A percentile compares a stretch with the other conserved stretches of the same genome.
Conservation (phyloP, 1,140 invertebrate species). For the Trinorchestia longiramus region DNA sequence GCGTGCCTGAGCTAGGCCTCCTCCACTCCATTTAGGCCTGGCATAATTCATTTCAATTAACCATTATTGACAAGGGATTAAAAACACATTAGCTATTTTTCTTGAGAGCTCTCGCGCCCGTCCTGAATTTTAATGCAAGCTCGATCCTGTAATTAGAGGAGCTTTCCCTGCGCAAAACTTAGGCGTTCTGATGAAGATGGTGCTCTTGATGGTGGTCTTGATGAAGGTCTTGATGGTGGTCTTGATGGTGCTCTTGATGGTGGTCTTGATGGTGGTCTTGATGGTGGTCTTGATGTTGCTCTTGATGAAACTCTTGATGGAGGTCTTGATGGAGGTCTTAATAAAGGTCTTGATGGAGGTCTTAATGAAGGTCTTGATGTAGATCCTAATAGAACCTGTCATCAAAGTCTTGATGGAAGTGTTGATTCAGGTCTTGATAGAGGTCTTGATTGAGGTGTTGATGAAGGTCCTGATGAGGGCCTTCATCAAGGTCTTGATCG, state of each 20-base stretch:
- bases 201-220: background rate
- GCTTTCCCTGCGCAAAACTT: background rate
- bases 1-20: too few species aligned
- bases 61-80: slow-evolving; percentile 50
- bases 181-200: background rate
- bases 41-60: slow-evolving; percentile 43
- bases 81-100: slow-evolving; percentile 55
- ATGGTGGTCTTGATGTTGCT: background rate
- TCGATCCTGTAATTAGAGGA: slow-evolving; percentile 36
- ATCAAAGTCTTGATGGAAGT: slow-evolving; percentile 22
- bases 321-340: too few species aligned
- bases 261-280: too few species aligned
- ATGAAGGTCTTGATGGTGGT: too few species aligned
- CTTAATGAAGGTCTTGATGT: background rate
- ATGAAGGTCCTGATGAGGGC: background rate
- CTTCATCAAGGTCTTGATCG: background rate
- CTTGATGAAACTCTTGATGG: slow-evolving; percentile 13
- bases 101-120: background rate
- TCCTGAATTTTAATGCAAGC: slow-evolving; percentile 29
- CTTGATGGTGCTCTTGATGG: too few species aligned
- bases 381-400: background rate
- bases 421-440: slow-evolving; percentile 11
- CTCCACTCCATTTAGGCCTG: background rate
- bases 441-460: slow-evolving; percentile 11
- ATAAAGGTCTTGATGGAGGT: too few species aligned